These are phyloP conservation scores for Drosophila arizonae DNA, from an alignment of 1,140 invertebrate genomes.

Conservation along the genomic window DNA sequence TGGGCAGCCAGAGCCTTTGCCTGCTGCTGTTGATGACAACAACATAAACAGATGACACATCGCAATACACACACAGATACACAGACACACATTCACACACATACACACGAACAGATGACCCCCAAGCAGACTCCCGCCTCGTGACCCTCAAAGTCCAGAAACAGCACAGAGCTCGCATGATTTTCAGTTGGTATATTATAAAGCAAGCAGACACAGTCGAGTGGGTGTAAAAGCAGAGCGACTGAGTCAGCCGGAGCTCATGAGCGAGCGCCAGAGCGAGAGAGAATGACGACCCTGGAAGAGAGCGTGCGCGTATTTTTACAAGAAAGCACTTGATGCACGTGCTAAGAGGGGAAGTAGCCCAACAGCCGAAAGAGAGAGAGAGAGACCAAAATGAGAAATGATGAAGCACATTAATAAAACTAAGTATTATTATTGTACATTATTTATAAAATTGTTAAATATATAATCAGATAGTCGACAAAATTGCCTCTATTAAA, in stretches of 20 bases:
- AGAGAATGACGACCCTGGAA: neutral
- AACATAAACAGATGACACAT: slow-evolving; percentile 68
- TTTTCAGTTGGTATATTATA: slow-evolving; percentile 79
- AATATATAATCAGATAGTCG: too few species aligned
- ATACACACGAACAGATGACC: slow-evolving; percentile 30
- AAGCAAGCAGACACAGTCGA: slow-evolving; percentile 15
- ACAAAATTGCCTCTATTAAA: neutral
- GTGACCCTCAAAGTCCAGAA: slow-evolving; percentile 2
- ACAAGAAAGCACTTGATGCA: slow-evolving; percentile 37
- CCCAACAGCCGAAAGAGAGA: slow-evolving; percentile 7
- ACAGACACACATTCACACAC: slow-evolving; percentile 14
- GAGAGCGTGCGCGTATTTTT: slow-evolving; percentile 30
- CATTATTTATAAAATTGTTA: too few species aligned
- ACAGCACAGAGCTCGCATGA: slow-evolving; percentile 64
- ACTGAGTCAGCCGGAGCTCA: slow-evolving; percentile 18
- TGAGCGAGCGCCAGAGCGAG: neutral
- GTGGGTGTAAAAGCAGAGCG: slow-evolving; percentile 13
- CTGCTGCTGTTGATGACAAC: slow-evolving; percentile 22
- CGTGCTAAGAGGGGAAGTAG: slow-evolving; percentile 30
- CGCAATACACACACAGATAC: slow-evolving; percentile 11
- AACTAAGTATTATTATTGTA: too few species aligned
- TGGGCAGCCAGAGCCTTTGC: slow-evolving; percentile 45
- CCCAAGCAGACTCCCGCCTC: slow-evolving; percentile 27
- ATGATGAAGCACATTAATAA: too few species aligned
- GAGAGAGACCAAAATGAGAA: neutral